Conservation (phyloP, 2,888 invertebrate genomes). For the Nudaria mundana region DNA sequence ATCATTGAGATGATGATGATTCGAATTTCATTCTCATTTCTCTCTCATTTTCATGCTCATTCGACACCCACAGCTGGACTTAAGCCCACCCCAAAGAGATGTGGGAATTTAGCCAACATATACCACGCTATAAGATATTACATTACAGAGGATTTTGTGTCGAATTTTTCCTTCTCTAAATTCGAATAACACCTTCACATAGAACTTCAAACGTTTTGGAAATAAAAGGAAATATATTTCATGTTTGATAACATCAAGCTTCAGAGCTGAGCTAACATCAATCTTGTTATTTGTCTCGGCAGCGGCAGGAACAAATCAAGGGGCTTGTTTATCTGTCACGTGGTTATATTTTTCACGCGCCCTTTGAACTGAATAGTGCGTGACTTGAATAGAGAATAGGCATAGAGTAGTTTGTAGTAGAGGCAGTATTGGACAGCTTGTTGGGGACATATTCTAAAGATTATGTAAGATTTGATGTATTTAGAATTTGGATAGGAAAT, state of each 20-base stretch:
- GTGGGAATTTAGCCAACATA: too few relatives aligned
- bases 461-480: neutral
- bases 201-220: slow-evolving; percentile 4
- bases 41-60: too few relatives aligned
- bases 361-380: slow-evolving; percentile 37
- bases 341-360: slow-evolving; percentile 55
- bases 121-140: too few relatives aligned
- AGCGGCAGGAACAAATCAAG: slow-evolving; percentile 52
- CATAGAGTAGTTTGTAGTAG: slow-evolving; percentile 34
- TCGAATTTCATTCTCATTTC: too few relatives aligned
- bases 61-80: too few relatives aligned
- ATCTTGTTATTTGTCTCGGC: slow-evolving; percentile 39
- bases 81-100: too few relatives aligned
- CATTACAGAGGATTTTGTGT: too few relatives aligned
- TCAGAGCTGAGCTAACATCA: slow-evolving; percentile 27
- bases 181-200: neutral
- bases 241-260: slow-evolving; percentile 26
- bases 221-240: slow-evolving; percentile 20
- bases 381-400: slow-evolving; percentile 41
- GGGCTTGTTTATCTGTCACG: slow-evolving; percentile 46
- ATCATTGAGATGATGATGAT: too few relatives aligned
- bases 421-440: slow-evolving; percentile 15
- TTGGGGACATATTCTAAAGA: neutral
- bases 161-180: too few relatives aligned
- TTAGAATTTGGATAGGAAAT: neutral